Evolutionary conservation across 2,888 invertebrate species (phyloP).

Genomic region (Trisateles emortualis): DNA sequence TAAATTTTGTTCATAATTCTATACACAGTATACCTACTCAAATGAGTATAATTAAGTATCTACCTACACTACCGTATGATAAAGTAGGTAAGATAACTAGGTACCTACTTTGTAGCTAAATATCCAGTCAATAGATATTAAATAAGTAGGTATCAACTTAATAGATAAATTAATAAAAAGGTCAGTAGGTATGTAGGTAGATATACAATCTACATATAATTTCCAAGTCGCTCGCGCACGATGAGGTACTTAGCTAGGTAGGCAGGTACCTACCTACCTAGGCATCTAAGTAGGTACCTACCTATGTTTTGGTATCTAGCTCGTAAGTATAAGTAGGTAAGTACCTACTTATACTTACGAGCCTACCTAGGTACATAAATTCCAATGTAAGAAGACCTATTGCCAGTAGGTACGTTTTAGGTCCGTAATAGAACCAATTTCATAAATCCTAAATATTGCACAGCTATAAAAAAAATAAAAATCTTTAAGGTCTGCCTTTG

Average conservation of each 20-base stretch:
- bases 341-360: not conserved
- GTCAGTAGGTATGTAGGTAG: no score
- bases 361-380: no score
- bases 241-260: not conserved
- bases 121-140: no score
- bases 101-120: no score
- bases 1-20: constrained; percentile 54
- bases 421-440: not conserved
- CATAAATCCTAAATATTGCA: constrained; percentile 1
- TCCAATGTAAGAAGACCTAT: no score
- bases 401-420: not conserved
- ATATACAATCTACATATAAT: no score
- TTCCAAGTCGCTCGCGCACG: no score
- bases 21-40: no score
- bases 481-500: constrained; percentile 12
- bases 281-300: not conserved
- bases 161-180: no score
- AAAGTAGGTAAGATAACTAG: constrained; percentile 3
- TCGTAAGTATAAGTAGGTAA: not conserved
- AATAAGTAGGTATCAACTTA: no score
- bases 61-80: no score
- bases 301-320: not conserved
- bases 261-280: not conserved
- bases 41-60: no score
- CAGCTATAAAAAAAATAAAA: constrained; percentile 15